Conservation (phyloP, 2,888 invertebrate genomes). For the Hecatera dysodea region DNA sequence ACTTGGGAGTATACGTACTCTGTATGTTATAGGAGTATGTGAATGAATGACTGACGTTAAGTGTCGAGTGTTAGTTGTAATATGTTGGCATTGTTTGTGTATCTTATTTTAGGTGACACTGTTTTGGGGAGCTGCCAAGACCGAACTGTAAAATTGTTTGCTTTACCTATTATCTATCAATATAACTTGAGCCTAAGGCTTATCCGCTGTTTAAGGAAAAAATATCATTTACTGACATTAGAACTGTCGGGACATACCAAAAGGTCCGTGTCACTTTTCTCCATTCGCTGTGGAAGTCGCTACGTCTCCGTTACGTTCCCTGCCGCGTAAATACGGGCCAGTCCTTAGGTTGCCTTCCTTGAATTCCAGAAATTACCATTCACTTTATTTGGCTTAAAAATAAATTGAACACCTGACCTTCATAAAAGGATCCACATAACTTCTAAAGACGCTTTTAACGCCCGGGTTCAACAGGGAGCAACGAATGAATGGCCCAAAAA, state of each 20-base stretch:
- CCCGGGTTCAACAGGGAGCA: conserved; percentile 24
- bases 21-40: conserved; percentile 7
- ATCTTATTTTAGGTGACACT: background rate
- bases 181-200: background rate
- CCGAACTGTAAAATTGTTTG: background rate
- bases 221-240: background rate
- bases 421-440: conserved; percentile 42
- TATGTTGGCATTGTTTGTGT: conserved; percentile 11
- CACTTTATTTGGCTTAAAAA: conserved; percentile 30
- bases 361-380: conserved; percentile 32
- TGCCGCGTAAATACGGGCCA: no score
- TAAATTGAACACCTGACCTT: conserved; percentile 49
- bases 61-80: conserved; percentile 12
- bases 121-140: conserved; percentile 1
- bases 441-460: conserved; percentile 47
- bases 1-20: conserved; percentile 7
- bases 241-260: background rate
- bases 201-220: background rate
- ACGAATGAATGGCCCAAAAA: conserved; percentile 36
- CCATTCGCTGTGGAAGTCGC: no score
- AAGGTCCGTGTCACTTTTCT: no score
- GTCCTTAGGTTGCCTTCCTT: no score
- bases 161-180: background rate
- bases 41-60: conserved; percentile 50
- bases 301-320: no score